These are phyloP conservation scores for Harlomillsia oculata DNA, from an alignment of 1,140 invertebrate genomes.

Conservation along the genomic window DNA sequence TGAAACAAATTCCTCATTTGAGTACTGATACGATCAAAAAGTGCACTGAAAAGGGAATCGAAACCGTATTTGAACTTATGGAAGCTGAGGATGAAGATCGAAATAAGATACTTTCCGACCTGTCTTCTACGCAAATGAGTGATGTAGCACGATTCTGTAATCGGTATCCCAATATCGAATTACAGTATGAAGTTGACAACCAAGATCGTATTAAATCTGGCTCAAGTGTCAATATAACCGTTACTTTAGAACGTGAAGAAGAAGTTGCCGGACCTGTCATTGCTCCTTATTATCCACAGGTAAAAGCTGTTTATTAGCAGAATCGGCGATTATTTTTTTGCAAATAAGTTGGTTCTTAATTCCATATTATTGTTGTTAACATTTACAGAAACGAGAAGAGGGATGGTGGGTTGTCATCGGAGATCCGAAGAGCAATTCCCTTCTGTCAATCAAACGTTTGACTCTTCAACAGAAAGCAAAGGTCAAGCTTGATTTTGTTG, in stretches of 20 bases:
- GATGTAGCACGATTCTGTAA: slow-evolving; percentile 98
- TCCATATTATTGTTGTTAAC: slow-evolving; percentile 34
- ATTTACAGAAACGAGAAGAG: slow-evolving; percentile 84
- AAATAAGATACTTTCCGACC: slow-evolving; percentile 63
- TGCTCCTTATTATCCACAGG: slow-evolving; percentile 93
- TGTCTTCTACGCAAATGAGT: slow-evolving; percentile 79
- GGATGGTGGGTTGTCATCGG: slow-evolving; percentile 99
- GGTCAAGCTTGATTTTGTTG: slow-evolving; percentile 91
- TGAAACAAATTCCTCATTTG: slow-evolving; percentile 96
- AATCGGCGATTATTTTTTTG: background rate
- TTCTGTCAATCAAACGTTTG: slow-evolving; percentile 91
- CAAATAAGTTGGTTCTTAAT: background rate
- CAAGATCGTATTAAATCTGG: slow-evolving; percentile 70
- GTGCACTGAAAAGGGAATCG: slow-evolving; percentile 82
- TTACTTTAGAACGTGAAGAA: slow-evolving; percentile 90
- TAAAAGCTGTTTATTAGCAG: slow-evolving; percentile 38
- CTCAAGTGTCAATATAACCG: slow-evolving; percentile 73
- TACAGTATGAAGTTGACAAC: slow-evolving; percentile 82
- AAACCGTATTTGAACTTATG: slow-evolving; percentile 98
- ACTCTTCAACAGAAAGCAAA: slow-evolving; percentile 88
- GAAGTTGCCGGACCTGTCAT: slow-evolving; percentile 93
- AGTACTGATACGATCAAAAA: slow-evolving; percentile 77
- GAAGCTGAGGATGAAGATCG: slow-evolving; percentile 93
- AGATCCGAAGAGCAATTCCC: slow-evolving; percentile 83
- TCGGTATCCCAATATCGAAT: slow-evolving; percentile 96